Conservation (phyloP, 2,888 invertebrate genomes). For the Polyommatus iphigenia region DNA sequence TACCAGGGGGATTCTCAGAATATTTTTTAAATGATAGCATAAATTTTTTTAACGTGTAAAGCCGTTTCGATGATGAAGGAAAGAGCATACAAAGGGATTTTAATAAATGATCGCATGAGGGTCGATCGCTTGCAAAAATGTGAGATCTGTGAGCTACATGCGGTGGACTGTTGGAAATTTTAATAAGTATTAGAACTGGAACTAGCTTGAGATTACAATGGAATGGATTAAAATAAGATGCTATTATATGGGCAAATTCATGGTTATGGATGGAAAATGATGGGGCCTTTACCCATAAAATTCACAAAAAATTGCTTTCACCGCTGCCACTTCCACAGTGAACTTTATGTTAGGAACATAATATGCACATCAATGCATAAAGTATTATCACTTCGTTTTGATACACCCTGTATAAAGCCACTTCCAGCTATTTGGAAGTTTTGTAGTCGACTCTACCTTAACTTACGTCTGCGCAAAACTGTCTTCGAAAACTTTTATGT, state of each 20-base stretch:
- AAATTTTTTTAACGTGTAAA: background rate
- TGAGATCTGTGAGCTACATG: background rate
- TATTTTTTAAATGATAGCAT: background rate
- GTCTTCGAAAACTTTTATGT: background rate
- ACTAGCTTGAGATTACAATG: background rate
- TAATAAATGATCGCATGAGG: background rate
- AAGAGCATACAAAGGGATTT: slow-evolving; percentile 7
- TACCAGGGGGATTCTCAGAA: background rate
- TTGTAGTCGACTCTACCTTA: background rate
- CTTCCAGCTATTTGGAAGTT: background rate
- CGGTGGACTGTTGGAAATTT: background rate
- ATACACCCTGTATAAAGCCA: too few relatives aligned
- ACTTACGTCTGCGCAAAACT: background rate
- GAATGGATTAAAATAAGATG: background rate
- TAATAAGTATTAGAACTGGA: background rate
- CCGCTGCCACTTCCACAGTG: too few relatives aligned
- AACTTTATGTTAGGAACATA: too few relatives aligned
- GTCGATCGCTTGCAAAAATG: background rate
- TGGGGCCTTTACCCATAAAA: too few relatives aligned
- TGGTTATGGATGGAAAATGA: too few relatives aligned
- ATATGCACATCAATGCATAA: too few relatives aligned
- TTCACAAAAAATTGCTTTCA: too few relatives aligned
- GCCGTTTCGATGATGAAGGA: background rate
- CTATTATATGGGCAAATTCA: too few relatives aligned
- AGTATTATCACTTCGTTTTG: too few relatives aligned